Evolutionary conservation across 2,113 vertebrate species (phyloP).

Genomic region (Rhodinocichla rosea): DNA sequence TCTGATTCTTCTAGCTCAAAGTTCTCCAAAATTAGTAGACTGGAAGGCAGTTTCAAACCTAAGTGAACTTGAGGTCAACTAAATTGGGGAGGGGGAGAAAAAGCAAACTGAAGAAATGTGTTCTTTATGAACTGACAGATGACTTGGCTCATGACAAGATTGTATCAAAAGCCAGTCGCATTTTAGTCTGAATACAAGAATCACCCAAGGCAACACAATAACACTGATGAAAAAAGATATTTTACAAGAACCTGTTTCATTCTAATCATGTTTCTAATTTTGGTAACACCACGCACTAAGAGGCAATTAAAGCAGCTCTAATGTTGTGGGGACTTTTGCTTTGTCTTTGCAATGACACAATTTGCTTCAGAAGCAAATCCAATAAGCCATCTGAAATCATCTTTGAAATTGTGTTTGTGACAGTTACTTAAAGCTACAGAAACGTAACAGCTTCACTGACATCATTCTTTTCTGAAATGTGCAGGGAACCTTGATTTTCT

Average conservation of each 20-base stretch:
- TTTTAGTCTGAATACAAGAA: slow-evolving; percentile 6
- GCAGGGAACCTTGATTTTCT: not conserved
- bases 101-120: not conserved
- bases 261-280: slow-evolving; percentile 51
- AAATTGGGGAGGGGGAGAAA: not conserved
- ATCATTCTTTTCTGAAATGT: not conserved
- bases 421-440: not conserved
- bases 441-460: not conserved
- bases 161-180: not conserved
- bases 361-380: not conserved
- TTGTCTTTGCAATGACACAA: not conserved
- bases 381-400: not conserved
- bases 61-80: slow-evolving; percentile 36
- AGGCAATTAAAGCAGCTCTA: slow-evolving; percentile 39
- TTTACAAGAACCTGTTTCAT: slow-evolving; percentile 28
- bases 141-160: slow-evolving; percentile 21
- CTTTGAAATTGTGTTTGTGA: not conserved
- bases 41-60: not conserved
- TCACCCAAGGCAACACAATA: not conserved
- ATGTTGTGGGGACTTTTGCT: not conserved
- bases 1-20: not conserved
- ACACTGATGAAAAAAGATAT: slow-evolving; percentile 6
- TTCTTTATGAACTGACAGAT: slow-evolving; percentile 22
- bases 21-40: not conserved
- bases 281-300: not conserved